Percentiles rank a stretch among this genome's conserved stretches.
Conservation (phyloP, 2,888 invertebrate species). For the Campaea margaritaria region DNA sequence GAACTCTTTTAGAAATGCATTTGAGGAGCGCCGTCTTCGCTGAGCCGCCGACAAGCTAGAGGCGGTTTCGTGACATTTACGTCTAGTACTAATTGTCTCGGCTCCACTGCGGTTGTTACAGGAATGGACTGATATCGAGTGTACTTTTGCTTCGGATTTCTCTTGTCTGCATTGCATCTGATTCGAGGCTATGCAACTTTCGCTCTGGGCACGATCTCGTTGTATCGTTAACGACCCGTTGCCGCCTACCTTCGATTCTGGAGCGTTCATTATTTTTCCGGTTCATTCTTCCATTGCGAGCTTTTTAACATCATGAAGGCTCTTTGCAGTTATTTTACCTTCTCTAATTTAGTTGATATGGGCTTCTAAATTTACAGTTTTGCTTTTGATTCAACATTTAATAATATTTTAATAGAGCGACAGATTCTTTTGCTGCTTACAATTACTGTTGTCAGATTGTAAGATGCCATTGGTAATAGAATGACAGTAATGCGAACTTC, state of each 20-base stretch:
- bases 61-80: constrained; percentile 75
- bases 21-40: constrained; percentile 25
- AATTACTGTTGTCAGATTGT: constrained; percentile 7
- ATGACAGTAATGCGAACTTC: constrained; percentile 41
- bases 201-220: constrained; percentile 74
- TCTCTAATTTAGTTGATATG: no score
- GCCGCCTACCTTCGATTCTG: constrained; percentile 48
- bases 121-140: constrained; percentile 64
- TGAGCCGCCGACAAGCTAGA: constrained; percentile 43
- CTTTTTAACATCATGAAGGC: constrained; percentile 11
- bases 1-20: constrained; percentile 24
- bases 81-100: constrained; percentile 72
- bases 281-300: constrained; percentile 34
- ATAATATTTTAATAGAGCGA: no score
- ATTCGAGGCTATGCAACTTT: constrained; percentile 75
- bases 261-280: constrained; percentile 40
- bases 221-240: constrained; percentile 60
- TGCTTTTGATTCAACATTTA: no score
- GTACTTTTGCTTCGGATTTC: constrained; percentile 65
- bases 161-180: constrained; percentile 73
- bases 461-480: constrained; percentile 10
- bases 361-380: no score
- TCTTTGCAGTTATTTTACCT: no score
- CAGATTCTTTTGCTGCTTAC: no score
- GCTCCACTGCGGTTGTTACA: constrained; percentile 62